Percentiles rank a stretch among this genome's conserved stretches.
Conservation (phyloP, 2,797 vertebrate genomes). For the Bradypodion pumilum region DNA sequence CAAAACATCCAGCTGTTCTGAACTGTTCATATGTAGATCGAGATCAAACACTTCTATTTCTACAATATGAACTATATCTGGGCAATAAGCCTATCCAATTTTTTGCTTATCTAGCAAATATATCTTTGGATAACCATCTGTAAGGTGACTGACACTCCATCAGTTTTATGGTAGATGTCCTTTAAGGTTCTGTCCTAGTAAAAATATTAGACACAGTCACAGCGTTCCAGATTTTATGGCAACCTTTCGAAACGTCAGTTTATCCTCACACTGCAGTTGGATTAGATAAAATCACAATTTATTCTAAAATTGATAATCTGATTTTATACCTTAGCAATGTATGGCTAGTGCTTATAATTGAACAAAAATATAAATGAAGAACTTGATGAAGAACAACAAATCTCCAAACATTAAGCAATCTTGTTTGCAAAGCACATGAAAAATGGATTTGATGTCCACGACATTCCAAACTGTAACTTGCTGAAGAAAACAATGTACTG, state of each 20-base stretch:
- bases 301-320: conserved; percentile 52
- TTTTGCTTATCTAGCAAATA: neutral
- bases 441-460: neutral
- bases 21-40: neutral
- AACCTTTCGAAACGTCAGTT: conserved; percentile 61
- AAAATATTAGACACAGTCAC: conserved; percentile 65
- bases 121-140: neutral
- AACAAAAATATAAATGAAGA: conserved; percentile 25
- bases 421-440: neutral
- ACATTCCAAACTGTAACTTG: neutral
- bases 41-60: conserved; percentile 1
- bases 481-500: conserved; percentile 4
- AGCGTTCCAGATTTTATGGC: conserved; percentile 51
- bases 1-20: neutral
- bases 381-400: conserved; percentile 28
- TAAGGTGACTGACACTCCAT: conserved; percentile 18
- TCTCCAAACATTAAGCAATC: conserved; percentile 11
- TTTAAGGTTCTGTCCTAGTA: conserved; percentile 68
- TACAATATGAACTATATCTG: conserved; percentile 28
- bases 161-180: conserved; percentile 51
- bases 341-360: conserved; percentile 27
- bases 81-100: neutral
- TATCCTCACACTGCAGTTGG: conserved; percentile 55
- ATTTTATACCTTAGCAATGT: conserved; percentile 32
- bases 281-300: conserved; percentile 72